A percentile compares a stretch with the other conserved stretches of the same genome.
Evolutionary conservation across 1,140 invertebrate genomes (phyloP).

Genomic region (Drosophila subpulchrella): DNA sequence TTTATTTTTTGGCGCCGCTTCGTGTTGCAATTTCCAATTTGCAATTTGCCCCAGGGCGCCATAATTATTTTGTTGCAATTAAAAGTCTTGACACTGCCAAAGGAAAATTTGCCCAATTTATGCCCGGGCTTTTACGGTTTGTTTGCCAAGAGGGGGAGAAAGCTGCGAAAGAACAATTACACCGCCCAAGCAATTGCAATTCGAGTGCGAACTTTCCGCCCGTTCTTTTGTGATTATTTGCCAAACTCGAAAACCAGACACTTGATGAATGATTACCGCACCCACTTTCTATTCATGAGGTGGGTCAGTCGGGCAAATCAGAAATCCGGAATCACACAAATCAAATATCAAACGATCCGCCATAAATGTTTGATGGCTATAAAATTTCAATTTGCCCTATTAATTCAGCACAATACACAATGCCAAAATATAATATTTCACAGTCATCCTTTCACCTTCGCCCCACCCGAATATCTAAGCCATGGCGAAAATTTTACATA

Average conservation of each 20-base stretch:
- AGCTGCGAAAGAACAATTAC: conserved; percentile 5
- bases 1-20: conserved; percentile 40
- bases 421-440: conserved; percentile 67
- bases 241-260: conserved; percentile 8
- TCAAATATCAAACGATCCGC: conserved; percentile 57
- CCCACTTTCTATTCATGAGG: not conserved
- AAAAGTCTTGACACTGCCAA: conserved; percentile 74
- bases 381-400: conserved; percentile 79
- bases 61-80: conserved; percentile 83
- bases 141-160: conserved; percentile 18
- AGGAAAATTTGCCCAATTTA: conserved; percentile 46
- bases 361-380: conserved; percentile 61
- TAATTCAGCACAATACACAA: conserved; percentile 66
- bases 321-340: conserved; percentile 27
- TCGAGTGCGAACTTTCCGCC: conserved; percentile 4
- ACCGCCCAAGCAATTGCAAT: conserved; percentile 5
- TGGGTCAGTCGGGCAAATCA: conserved; percentile 6
- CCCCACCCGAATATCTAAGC: conserved; percentile 17
- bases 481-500: conserved; percentile 66
- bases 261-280: conserved; percentile 20
- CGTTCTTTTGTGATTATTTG: conserved; percentile 8
- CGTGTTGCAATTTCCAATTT: conserved; percentile 64
- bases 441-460: conserved; percentile 7
- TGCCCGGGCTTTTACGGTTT: conserved; percentile 14
- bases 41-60: conserved; percentile 71